Conservation (phyloP, 2,888 invertebrate species). For the Pseudoips prasinana region DNA sequence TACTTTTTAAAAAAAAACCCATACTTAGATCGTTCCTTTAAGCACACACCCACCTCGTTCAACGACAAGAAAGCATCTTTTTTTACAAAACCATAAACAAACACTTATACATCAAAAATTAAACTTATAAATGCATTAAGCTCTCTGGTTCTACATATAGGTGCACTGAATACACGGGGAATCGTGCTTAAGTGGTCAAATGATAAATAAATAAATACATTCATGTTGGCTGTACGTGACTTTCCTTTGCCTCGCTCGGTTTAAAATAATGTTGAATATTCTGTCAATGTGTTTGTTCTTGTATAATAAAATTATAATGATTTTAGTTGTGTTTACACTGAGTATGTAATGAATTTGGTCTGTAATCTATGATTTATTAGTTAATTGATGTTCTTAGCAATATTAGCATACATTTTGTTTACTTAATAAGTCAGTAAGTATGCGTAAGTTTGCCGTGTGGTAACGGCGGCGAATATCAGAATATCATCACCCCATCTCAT, state of each 20-base stretch:
- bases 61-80: too few species aligned
- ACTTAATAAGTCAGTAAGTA: too few species aligned
- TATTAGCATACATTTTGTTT: too few species aligned
- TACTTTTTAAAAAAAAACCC: too few species aligned
- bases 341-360: too few species aligned
- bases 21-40: too few species aligned
- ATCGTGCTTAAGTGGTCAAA: conserved; percentile 59
- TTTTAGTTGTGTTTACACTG: background rate
- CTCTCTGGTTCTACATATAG: conserved; percentile 24
- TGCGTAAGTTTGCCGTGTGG: too few species aligned
- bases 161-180: conserved; percentile 39
- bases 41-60: too few species aligned
- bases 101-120: conserved; percentile 24
- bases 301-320: conserved; percentile 24
- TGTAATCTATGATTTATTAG: too few species aligned
- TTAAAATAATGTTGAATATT: conserved; percentile 26
- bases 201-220: conserved; percentile 48
- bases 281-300: conserved; percentile 29
- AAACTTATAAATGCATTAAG: conserved; percentile 63
- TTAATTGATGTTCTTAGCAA: too few species aligned
- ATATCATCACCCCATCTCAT: too few species aligned
- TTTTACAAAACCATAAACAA: conserved; percentile 16
- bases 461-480: too few species aligned
- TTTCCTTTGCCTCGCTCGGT: conserved; percentile 25
- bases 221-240: conserved; percentile 60